Evolutionary conservation across 2,888 invertebrate genomes (phyloP), one percentile per base, ranked within the genome.

Genomic region (Cephus rjabovi): DNA sequence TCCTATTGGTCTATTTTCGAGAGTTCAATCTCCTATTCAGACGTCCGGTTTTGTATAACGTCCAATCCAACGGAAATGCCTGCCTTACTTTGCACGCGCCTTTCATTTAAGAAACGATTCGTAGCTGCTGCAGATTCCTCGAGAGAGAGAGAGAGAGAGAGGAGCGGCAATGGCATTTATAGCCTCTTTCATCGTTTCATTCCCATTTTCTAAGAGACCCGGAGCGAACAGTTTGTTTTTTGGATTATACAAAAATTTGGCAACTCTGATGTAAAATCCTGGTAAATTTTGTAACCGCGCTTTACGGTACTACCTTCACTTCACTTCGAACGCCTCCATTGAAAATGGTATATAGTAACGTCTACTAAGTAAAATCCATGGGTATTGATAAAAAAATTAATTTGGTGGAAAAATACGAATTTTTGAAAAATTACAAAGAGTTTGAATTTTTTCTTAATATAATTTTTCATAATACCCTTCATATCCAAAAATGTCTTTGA

Each of bases 1-100:
- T 74, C n/a, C 23, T 35, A 71, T 71, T 33, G 71, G 71, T 15
- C 71, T 23, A 71, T 33, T 71, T 71, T 33, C 2, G 15, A 71
- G 31, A 71, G 15, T 71, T 71, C 71, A 71, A 71, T 71, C 71
- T 71, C 71, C 71, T 23, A 71, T 71, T 71, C 71, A 33, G 71
- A 33, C 71, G 33, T 71, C 71, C 71, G 71, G 71, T 71, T 71
- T 71, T 71, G 23, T 56, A 56, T 56, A 23, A 56, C 40, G 40
- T 56, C 23, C 6, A 56, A 56, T 56, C 40, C 40, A 56, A 56
- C 40, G 40, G 40, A 56, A 56, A 56, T 23, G 40, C 23, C 23
- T 56, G 40, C 23, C 40, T 56, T 56, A 56, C 40, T 56, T 56
- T 56, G 40, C 23, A 56, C 40, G 23, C 40, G 40, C 23, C 40